These are phyloP conservation scores for Mizuhopecten yessoensis DNA, from an alignment of 1,140 invertebrate genomes.

Conservation along the genomic window DNA sequence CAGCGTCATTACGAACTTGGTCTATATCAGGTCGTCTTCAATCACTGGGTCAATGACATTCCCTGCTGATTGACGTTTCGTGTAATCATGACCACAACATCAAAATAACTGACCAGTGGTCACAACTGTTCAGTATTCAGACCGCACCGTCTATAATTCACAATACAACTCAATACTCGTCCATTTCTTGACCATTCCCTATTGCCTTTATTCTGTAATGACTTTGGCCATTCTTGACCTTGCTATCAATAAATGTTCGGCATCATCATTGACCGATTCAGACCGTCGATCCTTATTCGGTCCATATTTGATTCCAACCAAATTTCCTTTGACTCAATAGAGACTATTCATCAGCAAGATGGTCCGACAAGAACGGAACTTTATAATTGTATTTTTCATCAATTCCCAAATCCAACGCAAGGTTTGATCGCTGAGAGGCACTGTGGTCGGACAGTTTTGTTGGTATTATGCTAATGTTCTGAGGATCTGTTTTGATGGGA, in stretches of 20 bases:
- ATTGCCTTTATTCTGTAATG: background rate
- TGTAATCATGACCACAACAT: conserved; percentile 29
- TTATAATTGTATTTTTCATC: background rate
- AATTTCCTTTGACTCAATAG: background rate
- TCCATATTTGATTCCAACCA: background rate
- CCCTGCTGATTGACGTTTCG: background rate
- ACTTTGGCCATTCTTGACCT: conserved; percentile 25
- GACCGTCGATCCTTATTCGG: background rate
- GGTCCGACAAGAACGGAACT: background rate
- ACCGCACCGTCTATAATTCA: background rate
- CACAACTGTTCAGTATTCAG: background rate
- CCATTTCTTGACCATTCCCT: background rate
- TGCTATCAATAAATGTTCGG: background rate
- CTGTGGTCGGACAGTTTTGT: too few relatives aligned
- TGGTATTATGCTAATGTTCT: too few relatives aligned
- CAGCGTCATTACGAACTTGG: background rate
- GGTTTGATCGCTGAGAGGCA: too few relatives aligned
- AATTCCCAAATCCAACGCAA: background rate
- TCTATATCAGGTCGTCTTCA: background rate
- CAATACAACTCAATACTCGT: background rate
- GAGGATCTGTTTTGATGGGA: too few relatives aligned
- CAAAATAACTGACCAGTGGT: background rate
- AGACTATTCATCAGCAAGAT: background rate
- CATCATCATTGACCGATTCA: background rate
- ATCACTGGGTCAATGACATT: background rate